phyloP scores from a whole-genome alignment of 1,140 invertebrate genomes.

The Drosophila eugracilis region DNA sequence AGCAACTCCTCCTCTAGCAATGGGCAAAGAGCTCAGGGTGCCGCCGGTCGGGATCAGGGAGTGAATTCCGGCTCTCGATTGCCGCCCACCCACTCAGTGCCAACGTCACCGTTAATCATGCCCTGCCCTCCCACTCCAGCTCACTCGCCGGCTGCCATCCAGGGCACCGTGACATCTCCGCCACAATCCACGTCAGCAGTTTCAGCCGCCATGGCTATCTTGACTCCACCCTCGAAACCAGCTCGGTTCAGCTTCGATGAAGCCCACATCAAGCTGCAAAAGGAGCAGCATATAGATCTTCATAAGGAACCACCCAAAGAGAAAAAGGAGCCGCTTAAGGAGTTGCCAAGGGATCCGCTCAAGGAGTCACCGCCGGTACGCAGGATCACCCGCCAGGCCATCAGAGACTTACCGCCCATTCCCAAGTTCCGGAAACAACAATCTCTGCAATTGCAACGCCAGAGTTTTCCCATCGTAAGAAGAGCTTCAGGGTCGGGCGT shows the following conservation, averaged over 20 bases:
- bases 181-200: conserved; percentile 70
- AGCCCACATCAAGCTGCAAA: conserved; percentile 77
- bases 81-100: conserved; percentile 86
- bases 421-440: conserved; percentile 87
- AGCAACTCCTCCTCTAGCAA: conserved; percentile 84
- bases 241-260: conserved; percentile 77
- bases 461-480: conserved; percentile 88
- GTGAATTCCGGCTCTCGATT: conserved; percentile 23
- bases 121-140: conserved; percentile 85
- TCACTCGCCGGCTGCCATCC: conserved; percentile 80
- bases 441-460: conserved; percentile 76
- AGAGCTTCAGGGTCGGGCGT: conserved; percentile 82
- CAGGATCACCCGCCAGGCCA: conserved; percentile 87
- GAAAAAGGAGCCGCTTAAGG: conserved; percentile 19
- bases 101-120: conserved; percentile 89
- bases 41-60: conserved; percentile 13
- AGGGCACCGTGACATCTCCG: conserved; percentile 66
- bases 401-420: conserved; percentile 87
- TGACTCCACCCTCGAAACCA: conserved; percentile 64
- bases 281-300: conserved; percentile 39
- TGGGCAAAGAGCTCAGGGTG: conserved; percentile 33
- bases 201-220: conserved; percentile 75
- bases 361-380: conserved; percentile 23
- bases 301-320: conserved; percentile 28
- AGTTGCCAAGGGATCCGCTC: conserved; percentile 15